phyloP scores from a whole-genome alignment of 2,113 vertebrate genomes.

The Channa argus region DNA sequence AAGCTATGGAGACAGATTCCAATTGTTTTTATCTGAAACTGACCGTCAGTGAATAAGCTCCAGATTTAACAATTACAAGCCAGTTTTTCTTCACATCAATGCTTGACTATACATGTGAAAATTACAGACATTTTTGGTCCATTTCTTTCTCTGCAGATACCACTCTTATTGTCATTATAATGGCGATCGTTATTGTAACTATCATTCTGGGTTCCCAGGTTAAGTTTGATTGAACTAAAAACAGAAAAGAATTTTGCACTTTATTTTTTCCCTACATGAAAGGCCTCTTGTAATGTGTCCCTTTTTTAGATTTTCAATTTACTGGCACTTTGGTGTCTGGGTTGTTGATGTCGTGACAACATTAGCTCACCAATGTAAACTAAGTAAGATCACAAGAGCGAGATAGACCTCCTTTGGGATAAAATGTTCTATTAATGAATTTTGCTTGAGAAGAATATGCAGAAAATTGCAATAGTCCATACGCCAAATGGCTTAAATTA shows the following conservation, averaged over 20 bases:
- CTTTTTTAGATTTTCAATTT: constrained; percentile 26
- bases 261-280: constrained; percentile 11
- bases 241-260: not conserved
- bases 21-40: constrained; percentile 23
- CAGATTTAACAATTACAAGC: constrained; percentile 22
- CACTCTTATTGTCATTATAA: constrained; percentile 21
- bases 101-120: not conserved
- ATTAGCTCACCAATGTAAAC: constrained; percentile 41
- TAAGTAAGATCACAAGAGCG: not conserved
- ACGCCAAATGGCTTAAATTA: too few relatives aligned
- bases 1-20: not conserved
- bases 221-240: constrained; percentile 25
- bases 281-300: constrained; percentile 24
- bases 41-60: constrained; percentile 22
- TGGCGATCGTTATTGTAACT: constrained; percentile 28
- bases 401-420: too few relatives aligned
- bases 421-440: too few relatives aligned
- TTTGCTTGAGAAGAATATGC: too few relatives aligned
- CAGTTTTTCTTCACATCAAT: constrained; percentile 30
- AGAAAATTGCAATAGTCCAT: too few relatives aligned
- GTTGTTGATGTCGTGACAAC: constrained; percentile 42
- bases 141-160: not conserved
- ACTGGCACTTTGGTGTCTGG: constrained; percentile 36
- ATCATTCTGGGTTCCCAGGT: constrained; percentile 8
- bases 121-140: constrained; percentile 14